Conservation (phyloP, 2,113 vertebrate species). For the Cathartes aura region DNA sequence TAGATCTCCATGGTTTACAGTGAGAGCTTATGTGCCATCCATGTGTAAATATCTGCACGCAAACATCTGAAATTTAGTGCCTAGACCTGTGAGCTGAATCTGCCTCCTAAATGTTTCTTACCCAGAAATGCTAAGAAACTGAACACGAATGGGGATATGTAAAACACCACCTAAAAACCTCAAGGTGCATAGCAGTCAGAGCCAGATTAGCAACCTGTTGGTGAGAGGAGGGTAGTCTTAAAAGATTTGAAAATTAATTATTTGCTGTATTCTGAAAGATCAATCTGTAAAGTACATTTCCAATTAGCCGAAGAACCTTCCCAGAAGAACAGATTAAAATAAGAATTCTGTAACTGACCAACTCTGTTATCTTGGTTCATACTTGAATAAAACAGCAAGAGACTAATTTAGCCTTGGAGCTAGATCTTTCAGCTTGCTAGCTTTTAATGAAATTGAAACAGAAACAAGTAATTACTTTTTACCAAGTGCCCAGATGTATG, state of each 20-base stretch:
- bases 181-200: background rate
- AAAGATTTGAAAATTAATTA: constrained; percentile 7
- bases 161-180: background rate
- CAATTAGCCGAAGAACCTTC: constrained; percentile 34
- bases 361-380: constrained; percentile 13
- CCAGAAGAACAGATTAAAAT: constrained; percentile 33
- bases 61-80: background rate
- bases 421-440: constrained; percentile 2
- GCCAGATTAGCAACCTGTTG: background rate
- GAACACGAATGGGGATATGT: background rate
- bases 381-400: constrained; percentile 44
- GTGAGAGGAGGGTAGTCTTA: background rate
- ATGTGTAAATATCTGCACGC: background rate
- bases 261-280: constrained; percentile 19
- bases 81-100: background rate
- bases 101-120: background rate
- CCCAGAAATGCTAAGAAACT: background rate
- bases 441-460: constrained; percentile 38
- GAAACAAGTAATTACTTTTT: constrained; percentile 42
- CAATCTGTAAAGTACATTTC: background rate
- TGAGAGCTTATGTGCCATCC: background rate
- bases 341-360: constrained; percentile 34
- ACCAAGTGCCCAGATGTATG: background rate
- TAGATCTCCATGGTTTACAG: background rate
- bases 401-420: constrained; percentile 43